phyloP scores from a whole-genome alignment of 2,797 vertebrate genomes.

The Lagodon rhomboides region DNA sequence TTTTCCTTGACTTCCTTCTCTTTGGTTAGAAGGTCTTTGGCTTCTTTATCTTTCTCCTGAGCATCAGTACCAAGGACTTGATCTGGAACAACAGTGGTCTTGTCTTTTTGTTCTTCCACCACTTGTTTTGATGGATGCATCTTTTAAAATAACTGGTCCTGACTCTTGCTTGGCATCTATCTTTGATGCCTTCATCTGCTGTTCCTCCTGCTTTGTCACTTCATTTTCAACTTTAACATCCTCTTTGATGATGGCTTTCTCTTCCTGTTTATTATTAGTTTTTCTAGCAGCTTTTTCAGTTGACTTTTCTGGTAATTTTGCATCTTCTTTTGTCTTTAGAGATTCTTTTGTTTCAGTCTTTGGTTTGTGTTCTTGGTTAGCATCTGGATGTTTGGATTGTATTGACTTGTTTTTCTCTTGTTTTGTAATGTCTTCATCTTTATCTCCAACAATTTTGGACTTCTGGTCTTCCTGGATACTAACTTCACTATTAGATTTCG shows the following conservation, averaged over 20 bases:
- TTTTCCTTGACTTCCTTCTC: not conserved
- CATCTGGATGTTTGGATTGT: not conserved
- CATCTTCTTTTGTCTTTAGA: not conserved
- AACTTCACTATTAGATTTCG: not conserved
- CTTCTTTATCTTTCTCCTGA: slow-evolving; percentile 10
- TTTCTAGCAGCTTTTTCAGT: not conserved
- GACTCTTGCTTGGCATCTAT: slow-evolving; percentile 15
- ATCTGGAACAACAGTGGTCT: not conserved
- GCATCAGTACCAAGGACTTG: slow-evolving; percentile 10
- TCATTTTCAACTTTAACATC: not conserved
- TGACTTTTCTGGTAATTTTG: not conserved
- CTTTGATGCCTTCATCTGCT: slow-evolving; percentile 8
- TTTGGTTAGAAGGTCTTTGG: slow-evolving; percentile 22
- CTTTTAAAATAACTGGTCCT: not conserved
- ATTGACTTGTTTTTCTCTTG: not conserved
- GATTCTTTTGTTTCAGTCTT: not conserved
- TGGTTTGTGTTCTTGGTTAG: slow-evolving; percentile 13
- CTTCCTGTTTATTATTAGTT: slow-evolving; percentile 10
- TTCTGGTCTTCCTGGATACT: slow-evolving; percentile 25
- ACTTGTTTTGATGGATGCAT: not conserved
- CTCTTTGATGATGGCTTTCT: not conserved
- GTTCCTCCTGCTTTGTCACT: slow-evolving; percentile 8
- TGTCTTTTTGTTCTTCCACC: slow-evolving; percentile 21
- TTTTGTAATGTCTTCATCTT: slow-evolving; percentile 18
- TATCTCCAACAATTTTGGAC: not conserved